Conservation (phyloP, 2,888 invertebrate species). For the Pseudanteris insignis region DNA sequence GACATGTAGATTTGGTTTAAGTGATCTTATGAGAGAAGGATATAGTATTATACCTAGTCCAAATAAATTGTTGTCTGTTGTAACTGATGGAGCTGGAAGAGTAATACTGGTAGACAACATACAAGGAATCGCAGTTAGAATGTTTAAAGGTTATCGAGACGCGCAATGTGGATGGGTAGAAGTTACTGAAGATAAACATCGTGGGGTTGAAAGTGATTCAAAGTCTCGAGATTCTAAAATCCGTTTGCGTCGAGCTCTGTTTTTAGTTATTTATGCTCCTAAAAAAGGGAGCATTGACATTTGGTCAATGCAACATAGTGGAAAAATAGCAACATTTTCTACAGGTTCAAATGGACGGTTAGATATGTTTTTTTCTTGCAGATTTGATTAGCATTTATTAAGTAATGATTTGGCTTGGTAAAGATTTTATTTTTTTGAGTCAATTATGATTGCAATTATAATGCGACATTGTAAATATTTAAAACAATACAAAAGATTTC, state of each 20-base stretch:
- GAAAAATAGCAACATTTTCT: constrained; percentile 89
- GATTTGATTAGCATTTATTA: too few species aligned
- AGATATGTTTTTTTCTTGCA: too few species aligned
- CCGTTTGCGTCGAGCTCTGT: constrained; percentile 75
- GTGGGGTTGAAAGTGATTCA: constrained; percentile 30
- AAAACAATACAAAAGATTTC: too few species aligned
- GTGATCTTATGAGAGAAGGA: constrained; percentile 82
- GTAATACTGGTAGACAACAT: constrained; percentile 86
- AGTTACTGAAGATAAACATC: constrained; percentile 73
- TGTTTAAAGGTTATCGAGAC: constrained; percentile 96
- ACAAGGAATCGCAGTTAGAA: constrained; percentile 80
- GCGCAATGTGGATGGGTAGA: constrained; percentile 95
- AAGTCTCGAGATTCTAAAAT: constrained; percentile 42
- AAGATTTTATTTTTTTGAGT: too few species aligned
- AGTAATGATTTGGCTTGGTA: too few species aligned
- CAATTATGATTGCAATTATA: too few species aligned
- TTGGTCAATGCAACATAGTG: constrained; percentile 89
- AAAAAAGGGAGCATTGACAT: constrained; percentile 93
- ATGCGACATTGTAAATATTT: too few species aligned
- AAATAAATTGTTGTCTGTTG: constrained; percentile 79
- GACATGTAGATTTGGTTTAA: constrained; percentile 81
- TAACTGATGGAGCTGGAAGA: constrained; percentile 87
- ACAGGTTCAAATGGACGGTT: constrained; percentile 82
- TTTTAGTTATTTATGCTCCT: constrained; percentile 92
- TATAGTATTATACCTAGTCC: constrained; percentile 81